Evolutionary conservation across 2,888 invertebrate genomes (phyloP).

Genomic region (Ormyrus thymus): DNA sequence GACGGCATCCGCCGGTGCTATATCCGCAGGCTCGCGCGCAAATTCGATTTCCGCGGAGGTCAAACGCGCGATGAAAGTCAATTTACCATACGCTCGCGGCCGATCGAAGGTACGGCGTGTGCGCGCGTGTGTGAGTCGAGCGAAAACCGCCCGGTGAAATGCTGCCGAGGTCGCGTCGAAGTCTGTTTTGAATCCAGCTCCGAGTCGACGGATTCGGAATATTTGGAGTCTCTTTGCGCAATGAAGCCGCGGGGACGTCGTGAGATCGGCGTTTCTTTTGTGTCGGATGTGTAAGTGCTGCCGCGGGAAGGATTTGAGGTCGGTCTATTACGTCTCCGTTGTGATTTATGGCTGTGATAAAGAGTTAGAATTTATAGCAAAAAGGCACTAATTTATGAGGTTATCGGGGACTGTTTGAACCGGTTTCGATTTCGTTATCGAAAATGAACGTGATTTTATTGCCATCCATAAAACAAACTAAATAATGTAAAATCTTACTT

Average conservation of each 20-base stretch:
- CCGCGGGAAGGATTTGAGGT: no score
- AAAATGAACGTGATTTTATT: no score
- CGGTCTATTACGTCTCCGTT: no score
- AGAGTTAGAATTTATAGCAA: no score
- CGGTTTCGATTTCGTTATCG: no score
- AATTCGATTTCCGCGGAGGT: constrained; percentile 52
- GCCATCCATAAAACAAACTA: no score
- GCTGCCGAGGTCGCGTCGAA: constrained; percentile 14
- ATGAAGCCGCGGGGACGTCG: no score
- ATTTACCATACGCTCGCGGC: constrained; percentile 2
- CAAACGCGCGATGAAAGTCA: constrained; percentile 50
- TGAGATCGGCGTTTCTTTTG: no score
- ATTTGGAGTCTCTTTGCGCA: constrained; percentile 25
- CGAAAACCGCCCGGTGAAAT: constrained; percentile 30
- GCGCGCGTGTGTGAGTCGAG: neutral
- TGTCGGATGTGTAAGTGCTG: no score
- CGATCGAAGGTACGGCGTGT: neutral
- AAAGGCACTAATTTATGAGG: no score
- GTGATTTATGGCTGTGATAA: neutral
- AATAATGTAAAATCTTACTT: no score
- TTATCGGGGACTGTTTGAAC: no score
- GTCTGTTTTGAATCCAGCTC: constrained; percentile 9
- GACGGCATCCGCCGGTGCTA: neutral
- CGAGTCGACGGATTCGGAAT: constrained; percentile 28
- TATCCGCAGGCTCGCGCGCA: constrained; percentile 7